Evolutionary conservation across 2,113 vertebrate species (phyloP), one percentile per base, ranked within the genome.

Genomic region (Cottus gobio): DNA sequence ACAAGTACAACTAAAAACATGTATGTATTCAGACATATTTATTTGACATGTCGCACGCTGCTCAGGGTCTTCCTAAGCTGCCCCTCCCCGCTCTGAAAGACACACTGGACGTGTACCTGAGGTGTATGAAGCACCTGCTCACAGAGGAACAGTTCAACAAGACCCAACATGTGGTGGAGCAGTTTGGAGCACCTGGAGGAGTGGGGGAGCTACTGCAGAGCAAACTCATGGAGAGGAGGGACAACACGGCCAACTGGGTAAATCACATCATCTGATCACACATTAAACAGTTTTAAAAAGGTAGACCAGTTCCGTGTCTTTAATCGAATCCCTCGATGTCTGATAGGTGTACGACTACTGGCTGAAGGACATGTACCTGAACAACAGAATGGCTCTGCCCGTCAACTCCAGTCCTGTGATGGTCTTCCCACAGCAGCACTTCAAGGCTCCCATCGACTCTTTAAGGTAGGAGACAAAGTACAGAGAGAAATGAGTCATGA

Each of bases 351-450:
- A 96, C 68, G 93, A 96, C 56, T 99, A 97, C 90, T 99, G 98
- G 98, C 91, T 99, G 62, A 96, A 97, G 30, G 97, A 99, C 92
- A 99, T 99, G 98, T 99, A 99, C 90, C 95, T 99, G 82, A 96
- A 94, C 88, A 99, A 97, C 93, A 96, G 96, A 61, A 86, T 96
- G 80, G 92, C 97, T 77, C 95, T 99, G 70, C 97, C 97, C 1
- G 95, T 99, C 81, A 96, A 99, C 92, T 99, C 98, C 88, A 99
- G 97, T 84, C 97, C 98, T 0, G 97, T 93, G 10, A 95, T 99
- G 89, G 96, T 98, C 84, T 98, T 99, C 87, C 95, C 96, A 57
- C 92, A 28, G 46, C 98, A 99, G 88, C 86, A 93, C 87, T 99
- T 99, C 92, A 95, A 89, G 71, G 95, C 96, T 68, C 82, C 91